These are phyloP conservation scores for Cephonodes hylas DNA, from an alignment of 2,888 invertebrate genomes.

Conservation along the genomic window DNA sequence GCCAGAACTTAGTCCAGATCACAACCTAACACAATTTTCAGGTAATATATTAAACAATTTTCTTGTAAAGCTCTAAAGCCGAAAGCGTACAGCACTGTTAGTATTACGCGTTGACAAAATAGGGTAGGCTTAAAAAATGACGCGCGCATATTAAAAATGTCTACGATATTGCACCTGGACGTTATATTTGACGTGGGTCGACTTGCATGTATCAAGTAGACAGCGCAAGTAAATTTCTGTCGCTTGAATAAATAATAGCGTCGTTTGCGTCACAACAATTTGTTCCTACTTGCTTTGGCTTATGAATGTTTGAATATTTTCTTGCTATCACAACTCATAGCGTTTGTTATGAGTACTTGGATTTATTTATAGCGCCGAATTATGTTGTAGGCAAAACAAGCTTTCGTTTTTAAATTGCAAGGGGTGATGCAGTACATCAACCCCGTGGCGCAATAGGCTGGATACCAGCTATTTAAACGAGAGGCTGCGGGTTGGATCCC, in stretches of 20 bases:
- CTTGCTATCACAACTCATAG: constrained; percentile 17
- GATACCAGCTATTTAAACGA: too few species aligned
- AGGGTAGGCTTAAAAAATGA: constrained; percentile 15
- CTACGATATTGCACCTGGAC: constrained; percentile 70
- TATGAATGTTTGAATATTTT: constrained; percentile 44
- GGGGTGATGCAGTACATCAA: neutral
- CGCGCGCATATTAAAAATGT: constrained; percentile 43
- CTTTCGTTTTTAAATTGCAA: neutral
- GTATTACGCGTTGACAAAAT: neutral
- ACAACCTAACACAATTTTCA: too few species aligned
- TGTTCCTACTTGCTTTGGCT: constrained; percentile 46
- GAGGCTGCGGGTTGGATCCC: too few species aligned
- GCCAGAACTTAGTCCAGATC: too few species aligned
- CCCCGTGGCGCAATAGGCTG: too few species aligned
- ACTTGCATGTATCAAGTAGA: constrained; percentile 75
- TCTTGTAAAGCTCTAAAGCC: neutral
- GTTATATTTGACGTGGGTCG: constrained; percentile 70
- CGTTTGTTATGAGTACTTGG: neutral
- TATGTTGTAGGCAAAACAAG: neutral
- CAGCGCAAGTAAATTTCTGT: constrained; percentile 72
- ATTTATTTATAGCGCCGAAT: neutral
- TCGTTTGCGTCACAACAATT: constrained; percentile 53
- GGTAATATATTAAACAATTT: too few species aligned
- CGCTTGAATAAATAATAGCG: constrained; percentile 71
- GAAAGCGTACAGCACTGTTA: neutral